Evolutionary conservation across 2,113 vertebrate species (phyloP), one percentile per base, ranked within the genome.

Genomic region (Zosterops lateralis): DNA sequence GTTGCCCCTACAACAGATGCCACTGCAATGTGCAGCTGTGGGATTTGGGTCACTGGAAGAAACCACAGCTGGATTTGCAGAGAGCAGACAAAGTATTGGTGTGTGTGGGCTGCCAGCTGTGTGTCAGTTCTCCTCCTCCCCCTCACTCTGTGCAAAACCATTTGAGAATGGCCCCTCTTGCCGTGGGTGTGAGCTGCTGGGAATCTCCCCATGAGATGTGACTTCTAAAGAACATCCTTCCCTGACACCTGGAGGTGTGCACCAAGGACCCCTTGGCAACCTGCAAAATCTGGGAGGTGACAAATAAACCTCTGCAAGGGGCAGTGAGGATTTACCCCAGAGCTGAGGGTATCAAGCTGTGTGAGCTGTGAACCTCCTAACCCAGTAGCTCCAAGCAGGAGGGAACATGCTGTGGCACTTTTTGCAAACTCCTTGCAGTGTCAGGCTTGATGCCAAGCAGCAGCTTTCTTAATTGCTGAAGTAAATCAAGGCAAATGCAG

Each of bases 21-120:
- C 56, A 36, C 64, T 64, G 72, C 34, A 31, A 15, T 50, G 50
- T 83, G 70, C 44, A 50, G 2, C 67, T 67, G 72, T 78, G 87
- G 79, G 84, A 95, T 95, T 71, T 91, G 95, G 93, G 93, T 94
- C 91, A 96, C 71, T 71, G 93, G 82, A 90, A 92, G 87, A 87
- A 95, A 67, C 14, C 74, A 60, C 82, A 77, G 94, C 89, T 95
- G 91, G 89, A 80, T 92, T 85, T 92, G 64, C 78, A 71, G 67
- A 89, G n/a, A 80, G 65, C 57, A 80, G 64, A 36, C 36, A 80
- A 56, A 70, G 44, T 29, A 38, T 1, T 87, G 81, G 24, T 50
- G 66, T 51, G 31, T 14, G 10, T 10, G 68, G 51, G 64, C 73
- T 83, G 78, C 44, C 82, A 91, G 89, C 70, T 54, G 3, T 16